Conservation (phyloP, 1,140 invertebrate species). For the Lucilia cuprina region DNA sequence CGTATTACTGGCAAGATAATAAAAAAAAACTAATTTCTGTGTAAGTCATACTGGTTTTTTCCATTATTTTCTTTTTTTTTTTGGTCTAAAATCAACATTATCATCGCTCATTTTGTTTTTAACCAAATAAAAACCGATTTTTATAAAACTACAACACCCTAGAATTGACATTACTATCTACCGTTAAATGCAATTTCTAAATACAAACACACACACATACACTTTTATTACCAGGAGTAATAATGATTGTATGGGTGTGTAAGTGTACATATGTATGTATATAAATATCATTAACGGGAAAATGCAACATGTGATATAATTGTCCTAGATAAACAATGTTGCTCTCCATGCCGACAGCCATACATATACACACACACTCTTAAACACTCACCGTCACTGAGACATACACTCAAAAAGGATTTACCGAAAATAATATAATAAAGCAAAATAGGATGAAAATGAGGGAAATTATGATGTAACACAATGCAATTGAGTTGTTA, state of each 20-base stretch:
- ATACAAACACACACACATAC: not conserved
- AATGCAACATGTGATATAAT: slow-evolving; percentile 17
- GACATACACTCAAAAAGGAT: not conserved
- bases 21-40: too few species aligned
- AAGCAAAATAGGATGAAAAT: not conserved
- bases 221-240: not conserved
- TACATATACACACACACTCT: not conserved
- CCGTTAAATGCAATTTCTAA: too few species aligned
- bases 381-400: not conserved
- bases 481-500: not conserved
- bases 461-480: not conserved
- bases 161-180: too few species aligned
- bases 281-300: not conserved
- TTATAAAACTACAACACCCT: too few species aligned
- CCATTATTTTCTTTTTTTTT: too few species aligned
- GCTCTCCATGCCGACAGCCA: too few species aligned
- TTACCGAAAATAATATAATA: not conserved
- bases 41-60: too few species aligned
- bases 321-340: not conserved
- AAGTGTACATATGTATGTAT: not conserved
- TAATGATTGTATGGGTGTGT: not conserved
- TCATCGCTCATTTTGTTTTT: too few species aligned
- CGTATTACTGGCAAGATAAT: too few species aligned
- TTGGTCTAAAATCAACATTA: too few species aligned
- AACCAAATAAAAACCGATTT: too few species aligned